Evolutionary conservation across 1,140 invertebrate species (phyloP).

Genomic region (Campoletis sonorensis): DNA sequence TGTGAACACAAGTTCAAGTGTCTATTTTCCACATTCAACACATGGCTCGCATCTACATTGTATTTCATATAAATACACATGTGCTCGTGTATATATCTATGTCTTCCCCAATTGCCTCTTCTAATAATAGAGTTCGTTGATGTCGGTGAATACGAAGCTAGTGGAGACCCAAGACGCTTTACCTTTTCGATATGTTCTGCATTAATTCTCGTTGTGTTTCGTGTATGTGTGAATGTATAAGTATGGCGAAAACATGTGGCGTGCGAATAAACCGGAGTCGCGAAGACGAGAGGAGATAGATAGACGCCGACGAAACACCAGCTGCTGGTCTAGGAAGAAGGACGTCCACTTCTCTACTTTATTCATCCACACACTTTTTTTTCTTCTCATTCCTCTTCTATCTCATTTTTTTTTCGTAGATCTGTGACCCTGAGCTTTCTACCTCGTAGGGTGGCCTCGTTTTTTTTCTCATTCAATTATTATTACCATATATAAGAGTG

Average conservation of each 20-base stretch:
- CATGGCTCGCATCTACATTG: slow-evolving; percentile 11
- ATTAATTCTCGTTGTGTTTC: slow-evolving; percentile 60
- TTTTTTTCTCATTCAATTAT: background rate
- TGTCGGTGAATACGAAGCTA: slow-evolving; percentile 30
- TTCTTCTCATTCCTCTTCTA: slow-evolving; percentile 47
- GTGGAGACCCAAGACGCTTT: slow-evolving; percentile 17
- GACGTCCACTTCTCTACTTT: slow-evolving; percentile 55
- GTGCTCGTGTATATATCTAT: background rate
- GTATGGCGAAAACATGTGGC: slow-evolving; percentile 63
- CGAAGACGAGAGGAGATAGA: slow-evolving; percentile 25
- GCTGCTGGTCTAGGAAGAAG: slow-evolving; percentile 67
- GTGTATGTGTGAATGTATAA: slow-evolving; percentile 36
- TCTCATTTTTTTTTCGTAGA: background rate
- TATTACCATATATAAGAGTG: background rate
- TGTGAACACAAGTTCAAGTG: background rate
- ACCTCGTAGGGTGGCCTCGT: slow-evolving; percentile 2
- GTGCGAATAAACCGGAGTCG: slow-evolving; percentile 62
- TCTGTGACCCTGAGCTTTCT: slow-evolving; percentile 20
- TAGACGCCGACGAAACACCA: slow-evolving; percentile 56
- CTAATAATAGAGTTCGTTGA: slow-evolving; percentile 56
- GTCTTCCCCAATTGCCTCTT: slow-evolving; percentile 50
- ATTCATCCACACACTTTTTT: slow-evolving; percentile 43
- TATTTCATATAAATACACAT: background rate
- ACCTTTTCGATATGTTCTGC: slow-evolving; percentile 54
- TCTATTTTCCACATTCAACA: slow-evolving; percentile 1